Base-by-base conservation (phyloP, 2,888 invertebrate genomes). In the Scaptomyza tumidula region DNA sequence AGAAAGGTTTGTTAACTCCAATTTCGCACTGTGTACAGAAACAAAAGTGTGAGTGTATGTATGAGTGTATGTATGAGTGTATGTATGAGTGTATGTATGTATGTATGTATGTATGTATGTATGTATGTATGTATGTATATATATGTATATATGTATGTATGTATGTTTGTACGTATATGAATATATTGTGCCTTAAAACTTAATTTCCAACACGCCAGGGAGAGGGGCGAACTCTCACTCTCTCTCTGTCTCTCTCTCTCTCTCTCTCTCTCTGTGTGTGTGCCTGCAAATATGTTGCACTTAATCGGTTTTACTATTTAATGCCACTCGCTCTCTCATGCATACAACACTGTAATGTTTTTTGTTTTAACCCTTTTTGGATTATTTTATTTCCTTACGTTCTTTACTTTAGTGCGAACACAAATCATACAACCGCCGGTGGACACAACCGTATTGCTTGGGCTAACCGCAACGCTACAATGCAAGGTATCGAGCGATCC, bases 401-500 rank as follows among this genome's bases (percentile, higher is more conserved):
- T 52, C 73, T 93, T 24, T 3, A 24, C 16, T 66, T 35, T 48
- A 97, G 98, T 98, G 90, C 95, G 97, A 85, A 98, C 98, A 10
- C 97, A 98, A 93, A 98, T 99, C 87, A 95, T 97, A 73, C 96
- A 97, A 82, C 98, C 98, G 58, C 98, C 98, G 56, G 97, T 96
- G 71, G 97, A 98, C 91, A 97, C 97, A 29, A 95, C 96, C 72
- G 97, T 98, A 27, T 94, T 99, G 71, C 94, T 99, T 69, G 98
- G 99, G 24, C 96, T 98, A 81, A 98, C 97, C 55, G 98, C 98
- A 13, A 96, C 97, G 48, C 93, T 99, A 77, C 97, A 97, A 90
- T 99, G 99, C 93, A 97, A 97, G 93, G 97, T 99, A 68, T 97
- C 97, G 39, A 97, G 96, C 89, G 98, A 99, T 93, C 96, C 97